These are phyloP conservation scores for Alaudala cheleensis DNA, from an alignment of 2,113 vertebrate species.

Conservation along the genomic window DNA sequence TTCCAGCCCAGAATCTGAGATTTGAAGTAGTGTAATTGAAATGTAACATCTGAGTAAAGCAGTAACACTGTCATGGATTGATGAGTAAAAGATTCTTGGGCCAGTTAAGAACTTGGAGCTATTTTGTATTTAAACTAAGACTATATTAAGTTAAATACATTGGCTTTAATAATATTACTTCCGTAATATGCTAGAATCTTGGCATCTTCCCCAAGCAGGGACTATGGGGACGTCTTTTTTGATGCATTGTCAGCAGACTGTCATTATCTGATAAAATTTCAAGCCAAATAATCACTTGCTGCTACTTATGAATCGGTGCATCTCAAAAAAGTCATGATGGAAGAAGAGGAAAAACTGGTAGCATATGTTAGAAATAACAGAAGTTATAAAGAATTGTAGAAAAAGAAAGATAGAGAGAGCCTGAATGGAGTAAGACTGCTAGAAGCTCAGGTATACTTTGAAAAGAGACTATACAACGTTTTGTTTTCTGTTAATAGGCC, in stretches of 20 bases:
- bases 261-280: background rate
- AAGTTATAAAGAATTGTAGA: background rate
- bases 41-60: background rate
- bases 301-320: background rate
- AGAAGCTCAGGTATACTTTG: background rate
- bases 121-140: background rate
- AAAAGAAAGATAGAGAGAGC: background rate
- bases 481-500: background rate
- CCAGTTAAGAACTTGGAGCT: background rate
- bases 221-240: background rate
- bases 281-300: background rate
- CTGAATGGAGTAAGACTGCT: background rate
- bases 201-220: background rate
- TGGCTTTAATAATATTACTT: background rate
- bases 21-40: background rate
- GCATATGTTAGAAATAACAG: background rate
- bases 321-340: background rate
- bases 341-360: background rate
- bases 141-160: background rate
- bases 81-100: background rate
- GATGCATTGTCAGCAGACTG: background rate
- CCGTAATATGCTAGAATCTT: background rate
- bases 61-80: background rate
- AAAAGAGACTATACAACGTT: background rate
- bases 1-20: background rate